Evolutionary conservation across 1,140 invertebrate genomes (phyloP), one percentile per base, ranked within the genome.

Genomic region (Zaprionus africanus): DNA sequence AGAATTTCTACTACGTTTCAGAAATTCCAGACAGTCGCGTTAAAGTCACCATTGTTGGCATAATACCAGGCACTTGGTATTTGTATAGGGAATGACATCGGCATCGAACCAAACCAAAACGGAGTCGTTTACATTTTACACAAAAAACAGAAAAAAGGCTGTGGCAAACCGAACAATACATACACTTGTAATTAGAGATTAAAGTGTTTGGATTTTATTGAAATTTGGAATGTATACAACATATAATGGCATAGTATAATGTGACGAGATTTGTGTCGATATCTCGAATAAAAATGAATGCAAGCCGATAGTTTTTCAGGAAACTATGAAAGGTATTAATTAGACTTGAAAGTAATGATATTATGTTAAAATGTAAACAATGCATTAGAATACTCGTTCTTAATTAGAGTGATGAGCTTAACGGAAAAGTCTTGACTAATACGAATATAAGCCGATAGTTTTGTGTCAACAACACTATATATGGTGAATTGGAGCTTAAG

Each of bases 1-100:
- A 43, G 76, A 79, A 82, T 67, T 78, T 79, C 73, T 57, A 90
- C 71, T 57, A 90, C 71, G 80, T 75, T 78, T 73, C 76, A 70
- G 67, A 72, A 79, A 90, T 79, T 64, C 85, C 85, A 90, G 85
- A 79, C 69, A 73, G 70, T 31, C 57, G 13, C 58, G 36, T 28
- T 76, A 57, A 28, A 65, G 53, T 75, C 64, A 53, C 65, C 28
- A 81, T 84, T 81, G 82, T 84, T 78, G 22, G 62, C 58, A 75
- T 61, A 72, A 58, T 70, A 36, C 34, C 43, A 51, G 41, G 6
- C 41, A 46, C 31, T 57, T 22, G 31, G 22, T 57, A 58, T 70
- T 59, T 34, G 58, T 46, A 59, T 70, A 59, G 61, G 62, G 72
- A 66, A 60, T 84, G 78, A 68, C 73, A 80, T 34, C 38, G 54